Evolutionary conservation across 2,113 vertebrate species (phyloP).

Genomic region (Oreocharis arfaki): DNA sequence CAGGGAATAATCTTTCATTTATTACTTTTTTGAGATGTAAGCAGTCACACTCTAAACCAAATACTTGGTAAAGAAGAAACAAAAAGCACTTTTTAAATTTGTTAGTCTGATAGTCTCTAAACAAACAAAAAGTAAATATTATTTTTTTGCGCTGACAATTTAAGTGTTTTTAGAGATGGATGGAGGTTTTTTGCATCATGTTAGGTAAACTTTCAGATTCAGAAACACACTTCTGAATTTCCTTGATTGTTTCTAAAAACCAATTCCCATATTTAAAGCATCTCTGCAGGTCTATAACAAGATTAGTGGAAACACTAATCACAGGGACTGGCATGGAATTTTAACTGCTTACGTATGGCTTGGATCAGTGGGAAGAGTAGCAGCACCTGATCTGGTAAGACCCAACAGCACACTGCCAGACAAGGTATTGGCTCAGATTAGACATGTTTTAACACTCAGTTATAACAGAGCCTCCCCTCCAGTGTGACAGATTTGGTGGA

Average conservation of each 20-base stretch:
- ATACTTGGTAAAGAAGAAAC: background rate
- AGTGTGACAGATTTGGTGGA: background rate
- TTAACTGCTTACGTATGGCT: background rate
- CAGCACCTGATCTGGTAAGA: background rate
- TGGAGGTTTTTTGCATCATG: background rate
- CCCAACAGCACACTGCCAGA: background rate
- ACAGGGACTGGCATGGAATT: background rate
- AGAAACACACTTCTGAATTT: background rate
- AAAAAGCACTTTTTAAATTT: background rate
- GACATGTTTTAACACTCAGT: background rate
- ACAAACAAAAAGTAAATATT: background rate
- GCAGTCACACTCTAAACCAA: background rate
- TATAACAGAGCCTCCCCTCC: background rate
- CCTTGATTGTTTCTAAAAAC: background rate
- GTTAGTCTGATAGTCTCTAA: background rate
- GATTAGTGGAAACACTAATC: background rate
- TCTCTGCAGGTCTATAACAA: background rate
- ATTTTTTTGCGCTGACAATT: background rate
- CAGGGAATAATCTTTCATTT: background rate
- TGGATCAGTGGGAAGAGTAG: background rate
- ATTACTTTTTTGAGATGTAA: background rate
- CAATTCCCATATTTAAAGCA: background rate
- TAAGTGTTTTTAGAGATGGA: background rate
- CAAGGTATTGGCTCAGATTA: background rate
- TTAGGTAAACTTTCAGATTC: background rate